Evolutionary conservation across 2,888 invertebrate species (phyloP), one percentile per base, ranked within the genome.

Genomic region (Aleiodes alternator): DNA sequence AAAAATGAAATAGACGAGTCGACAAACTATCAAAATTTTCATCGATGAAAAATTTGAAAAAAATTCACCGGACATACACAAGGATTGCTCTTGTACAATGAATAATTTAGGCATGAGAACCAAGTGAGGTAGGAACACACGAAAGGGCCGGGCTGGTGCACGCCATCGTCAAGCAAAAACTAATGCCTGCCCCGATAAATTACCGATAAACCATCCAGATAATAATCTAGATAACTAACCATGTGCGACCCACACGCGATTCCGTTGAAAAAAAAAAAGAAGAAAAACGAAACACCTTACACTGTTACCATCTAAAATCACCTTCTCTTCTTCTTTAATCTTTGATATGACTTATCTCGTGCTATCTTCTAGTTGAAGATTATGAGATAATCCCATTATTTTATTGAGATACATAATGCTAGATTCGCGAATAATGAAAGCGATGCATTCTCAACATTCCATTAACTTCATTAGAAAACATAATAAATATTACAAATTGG

Each of bases 141-240:
- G 73, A 75, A 70, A 76, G 78, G 79, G 72, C 76, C 51, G 55
- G 74, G 84, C 80, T 82, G 83, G 82, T 84, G 87, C 88, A 88
- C 88, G 88, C 87, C 85, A 88, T 84, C 77, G 86, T 83, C 85
- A 84, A 84, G 87, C 87, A 88, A 88, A 89, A 88, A 88, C 87
- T 87, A 89, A 89, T 89, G 89, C 88, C 87, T 86, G 88, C 86
- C 83, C 88, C 88, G 89, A 89, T 89, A 89, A 88, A 88, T 89
- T 87, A 88, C 87, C 87, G 89, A 89, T 89, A 89, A 88, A 88
- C 85, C 85, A 80, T 70, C 73, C 79, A 83, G 88, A 89, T 89
- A 86, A 85, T 79, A 80, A 88, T 88, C 88, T 87, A 84, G 87
- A 88, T 87, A 88, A 86, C 85, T 83, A 84, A 83, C 85, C 83